Conservation (phyloP, 2,888 invertebrate genomes). For the Heliconius ismenius region DNA sequence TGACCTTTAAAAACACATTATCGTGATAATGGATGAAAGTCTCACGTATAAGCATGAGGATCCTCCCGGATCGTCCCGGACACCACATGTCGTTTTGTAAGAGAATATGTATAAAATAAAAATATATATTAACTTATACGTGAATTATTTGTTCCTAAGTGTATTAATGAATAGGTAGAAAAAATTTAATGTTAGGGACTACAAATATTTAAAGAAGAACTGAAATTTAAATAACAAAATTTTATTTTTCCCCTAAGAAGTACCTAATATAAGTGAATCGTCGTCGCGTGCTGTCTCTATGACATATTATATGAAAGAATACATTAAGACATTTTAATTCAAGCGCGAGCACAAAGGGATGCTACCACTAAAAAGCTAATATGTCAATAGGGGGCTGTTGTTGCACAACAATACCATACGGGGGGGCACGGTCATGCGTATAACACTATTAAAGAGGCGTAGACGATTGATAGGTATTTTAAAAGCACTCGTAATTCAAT, state of each 20-base stretch:
- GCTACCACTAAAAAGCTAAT: constrained; percentile 69
- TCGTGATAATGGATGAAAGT: too few species aligned
- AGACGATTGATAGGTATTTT: constrained; percentile 68
- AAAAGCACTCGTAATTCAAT: constrained; percentile 40
- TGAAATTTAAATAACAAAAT: background rate
- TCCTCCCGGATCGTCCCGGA: too few species aligned
- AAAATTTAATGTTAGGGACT: too few species aligned
- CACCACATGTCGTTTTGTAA: too few species aligned
- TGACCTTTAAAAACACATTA: too few species aligned
- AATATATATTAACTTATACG: too few species aligned
- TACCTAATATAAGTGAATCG: background rate
- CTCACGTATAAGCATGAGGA: too few species aligned
- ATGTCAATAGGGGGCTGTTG: constrained; percentile 68
- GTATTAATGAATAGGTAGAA: too few species aligned
- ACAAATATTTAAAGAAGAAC: too few species aligned
- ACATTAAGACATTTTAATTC: constrained; percentile 34
- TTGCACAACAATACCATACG: constrained; percentile 71
- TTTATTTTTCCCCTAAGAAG: background rate
- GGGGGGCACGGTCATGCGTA: constrained; percentile 65
- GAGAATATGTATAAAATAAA: too few species aligned
- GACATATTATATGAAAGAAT: constrained; percentile 26
- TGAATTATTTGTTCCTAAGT: too few species aligned
- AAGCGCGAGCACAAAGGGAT: constrained; percentile 54
- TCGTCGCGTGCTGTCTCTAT: constrained; percentile 37
- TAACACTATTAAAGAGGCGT: constrained; percentile 59